Evolutionary conservation across 2,888 invertebrate genomes (phyloP).

Genomic region (Sepiola atlantica): DNA sequence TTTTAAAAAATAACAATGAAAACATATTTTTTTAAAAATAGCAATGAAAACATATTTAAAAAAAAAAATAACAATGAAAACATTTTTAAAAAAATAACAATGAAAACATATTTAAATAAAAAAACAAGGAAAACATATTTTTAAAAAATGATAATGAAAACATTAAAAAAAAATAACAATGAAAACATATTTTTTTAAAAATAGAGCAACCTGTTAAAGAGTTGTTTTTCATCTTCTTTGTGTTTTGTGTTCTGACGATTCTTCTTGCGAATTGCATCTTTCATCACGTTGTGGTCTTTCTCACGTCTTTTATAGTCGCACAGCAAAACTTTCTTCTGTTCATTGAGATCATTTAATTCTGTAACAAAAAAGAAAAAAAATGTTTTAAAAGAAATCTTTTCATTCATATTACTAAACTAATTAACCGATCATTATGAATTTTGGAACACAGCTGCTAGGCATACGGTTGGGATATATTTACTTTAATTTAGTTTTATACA

Average conservation of each 20-base stretch:
- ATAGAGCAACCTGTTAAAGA: constrained; percentile 54
- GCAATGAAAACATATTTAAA: too few species aligned
- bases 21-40: constrained; percentile 50
- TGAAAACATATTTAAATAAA: constrained; percentile 50
- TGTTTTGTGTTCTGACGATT: constrained; percentile 61
- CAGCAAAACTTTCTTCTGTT: constrained; percentile 60
- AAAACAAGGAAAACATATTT: too few species aligned
- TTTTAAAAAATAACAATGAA: neutral
- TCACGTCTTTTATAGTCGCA: constrained; percentile 63
- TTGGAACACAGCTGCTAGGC: too few species aligned
- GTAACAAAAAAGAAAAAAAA: constrained; percentile 47
- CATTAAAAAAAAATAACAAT: neutral
- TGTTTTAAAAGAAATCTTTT: neutral
- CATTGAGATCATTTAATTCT: constrained; percentile 68
- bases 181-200: constrained; percentile 50
- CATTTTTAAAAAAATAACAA: constrained; percentile 42
- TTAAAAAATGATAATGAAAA: neutral
- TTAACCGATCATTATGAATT: too few species aligned
- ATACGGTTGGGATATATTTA: too few species aligned
- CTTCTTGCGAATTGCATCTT: constrained; percentile 59
- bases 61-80: neutral
- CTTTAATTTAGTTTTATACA: too few species aligned
- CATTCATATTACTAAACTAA: neutral
- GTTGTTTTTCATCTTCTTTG: constrained; percentile 62
- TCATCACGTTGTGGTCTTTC: constrained; percentile 60